These are phyloP conservation scores for Leptoclinus maculatus DNA, from an alignment of 2,797 vertebrate genomes.

Conservation along the genomic window DNA sequence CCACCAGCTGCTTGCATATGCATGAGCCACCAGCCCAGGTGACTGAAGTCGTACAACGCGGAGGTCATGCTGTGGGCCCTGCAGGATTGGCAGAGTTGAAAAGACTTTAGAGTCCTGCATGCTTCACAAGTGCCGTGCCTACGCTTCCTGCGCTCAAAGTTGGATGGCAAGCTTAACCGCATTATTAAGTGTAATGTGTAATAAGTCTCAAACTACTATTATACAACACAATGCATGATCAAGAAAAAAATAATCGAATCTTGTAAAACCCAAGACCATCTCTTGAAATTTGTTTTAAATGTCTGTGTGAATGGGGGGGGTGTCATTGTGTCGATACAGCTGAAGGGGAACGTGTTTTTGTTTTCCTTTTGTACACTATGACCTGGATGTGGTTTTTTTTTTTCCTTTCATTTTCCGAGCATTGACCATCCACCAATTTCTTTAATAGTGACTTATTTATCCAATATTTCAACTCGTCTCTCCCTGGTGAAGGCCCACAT, in stretches of 20 bases:
- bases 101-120: constrained; percentile 48
- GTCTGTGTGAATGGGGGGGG: background rate
- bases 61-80: constrained; percentile 56
- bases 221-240: background rate
- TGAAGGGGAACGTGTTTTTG: constrained; percentile 3
- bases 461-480: constrained; percentile 37
- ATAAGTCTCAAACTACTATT: background rate
- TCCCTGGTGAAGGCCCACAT: constrained; percentile 15
- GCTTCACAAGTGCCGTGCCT: constrained; percentile 23
- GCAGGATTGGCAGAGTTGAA: constrained; percentile 53
- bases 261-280: constrained; percentile 5
- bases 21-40: constrained; percentile 71
- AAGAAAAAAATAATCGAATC: background rate
- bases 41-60: constrained; percentile 63
- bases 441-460: constrained; percentile 45
- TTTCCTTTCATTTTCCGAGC: constrained; percentile 4
- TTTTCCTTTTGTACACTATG: background rate
- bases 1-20: constrained; percentile 73
- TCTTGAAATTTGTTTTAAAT: background rate
- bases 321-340: constrained; percentile 12
- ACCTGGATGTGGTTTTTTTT: background rate
- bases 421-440: constrained; percentile 21
- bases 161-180: background rate
- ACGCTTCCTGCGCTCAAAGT: constrained; percentile 32
- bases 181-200: background rate